Conservation (phyloP, 92 coral and sea anemone genomes). For the Palythoa caribaeorum region DNA sequence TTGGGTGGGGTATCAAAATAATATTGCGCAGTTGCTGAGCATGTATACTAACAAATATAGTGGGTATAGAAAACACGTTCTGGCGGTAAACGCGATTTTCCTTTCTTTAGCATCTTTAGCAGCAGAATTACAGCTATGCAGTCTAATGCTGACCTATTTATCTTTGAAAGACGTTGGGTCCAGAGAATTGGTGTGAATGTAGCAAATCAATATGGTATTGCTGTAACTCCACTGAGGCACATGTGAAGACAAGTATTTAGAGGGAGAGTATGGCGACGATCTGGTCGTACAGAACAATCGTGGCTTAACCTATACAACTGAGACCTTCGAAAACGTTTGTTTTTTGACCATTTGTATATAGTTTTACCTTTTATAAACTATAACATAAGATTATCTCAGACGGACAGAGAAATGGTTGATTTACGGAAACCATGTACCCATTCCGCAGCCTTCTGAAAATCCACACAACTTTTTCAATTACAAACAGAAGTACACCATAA, state of each 20-base stretch:
- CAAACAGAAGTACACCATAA: too few species aligned
- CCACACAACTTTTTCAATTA: too few species aligned
- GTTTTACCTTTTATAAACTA: too few species aligned
- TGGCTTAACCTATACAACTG: too few species aligned
- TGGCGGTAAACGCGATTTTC: constrained; percentile 24
- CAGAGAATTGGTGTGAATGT: background rate
- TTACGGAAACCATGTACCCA: too few species aligned
- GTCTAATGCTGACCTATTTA: background rate
- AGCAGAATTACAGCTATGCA: constrained; percentile 12
- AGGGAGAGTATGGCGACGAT: constrained; percentile 21
- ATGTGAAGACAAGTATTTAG: constrained; percentile 5
- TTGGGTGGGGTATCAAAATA: too few species aligned
- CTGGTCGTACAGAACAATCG: background rate
- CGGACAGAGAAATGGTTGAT: too few species aligned
- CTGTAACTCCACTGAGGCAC: constrained; percentile 24
- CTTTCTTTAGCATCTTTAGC: constrained; percentile 2
- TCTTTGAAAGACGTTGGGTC: background rate
- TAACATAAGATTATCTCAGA: too few species aligned
- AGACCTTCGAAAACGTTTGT: too few species aligned
- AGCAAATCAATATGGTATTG: background rate
- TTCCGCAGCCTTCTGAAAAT: too few species aligned
- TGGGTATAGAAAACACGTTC: background rate
- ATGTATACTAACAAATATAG: too few species aligned
- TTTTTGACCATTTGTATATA: background rate
- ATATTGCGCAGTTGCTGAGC: too few species aligned